Conservation (phyloP, 2,888 invertebrate genomes). For the Tridacna gigas region DNA sequence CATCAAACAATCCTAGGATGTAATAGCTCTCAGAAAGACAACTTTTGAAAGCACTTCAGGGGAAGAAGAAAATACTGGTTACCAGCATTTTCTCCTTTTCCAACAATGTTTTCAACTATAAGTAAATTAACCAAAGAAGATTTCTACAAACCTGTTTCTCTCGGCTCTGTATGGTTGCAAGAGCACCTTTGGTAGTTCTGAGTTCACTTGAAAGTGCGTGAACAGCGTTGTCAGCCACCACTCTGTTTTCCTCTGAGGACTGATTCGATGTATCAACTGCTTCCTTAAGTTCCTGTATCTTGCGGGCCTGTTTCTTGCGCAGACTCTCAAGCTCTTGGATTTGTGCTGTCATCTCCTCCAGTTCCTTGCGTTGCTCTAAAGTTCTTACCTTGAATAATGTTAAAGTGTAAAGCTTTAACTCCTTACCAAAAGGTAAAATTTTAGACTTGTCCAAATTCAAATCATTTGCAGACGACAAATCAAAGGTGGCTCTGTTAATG, state of each 20-base stretch:
- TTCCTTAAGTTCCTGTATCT: conserved; percentile 80
- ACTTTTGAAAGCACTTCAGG: no score
- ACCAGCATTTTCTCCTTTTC: no score
- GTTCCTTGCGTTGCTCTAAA: conserved; percentile 82
- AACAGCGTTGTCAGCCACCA: conserved; percentile 83
- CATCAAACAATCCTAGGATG: no score
- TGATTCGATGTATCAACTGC: conserved; percentile 73
- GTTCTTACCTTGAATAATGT: conserved; percentile 72
- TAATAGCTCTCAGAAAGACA: no score
- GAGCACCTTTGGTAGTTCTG: conserved; percentile 82
- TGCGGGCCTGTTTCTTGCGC: conserved; percentile 82
- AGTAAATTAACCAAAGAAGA: neutral
- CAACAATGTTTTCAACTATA: neutral
- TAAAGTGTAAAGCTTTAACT: neutral
- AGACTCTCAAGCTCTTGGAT: conserved; percentile 83
- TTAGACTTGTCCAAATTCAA: no score
- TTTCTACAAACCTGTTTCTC: conserved; percentile 82
- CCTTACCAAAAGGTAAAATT: neutral
- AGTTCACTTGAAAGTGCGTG: conserved; percentile 84
- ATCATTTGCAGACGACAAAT: no score
- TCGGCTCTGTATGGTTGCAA: conserved; percentile 80
- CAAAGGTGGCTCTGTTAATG: no score
- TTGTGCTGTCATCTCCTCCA: conserved; percentile 79
- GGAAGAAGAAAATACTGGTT: no score
- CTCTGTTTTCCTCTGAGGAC: conserved; percentile 74